Conservation (phyloP, 2,113 vertebrate species). For the Hydrochoerus hydrochaeris region DNA sequence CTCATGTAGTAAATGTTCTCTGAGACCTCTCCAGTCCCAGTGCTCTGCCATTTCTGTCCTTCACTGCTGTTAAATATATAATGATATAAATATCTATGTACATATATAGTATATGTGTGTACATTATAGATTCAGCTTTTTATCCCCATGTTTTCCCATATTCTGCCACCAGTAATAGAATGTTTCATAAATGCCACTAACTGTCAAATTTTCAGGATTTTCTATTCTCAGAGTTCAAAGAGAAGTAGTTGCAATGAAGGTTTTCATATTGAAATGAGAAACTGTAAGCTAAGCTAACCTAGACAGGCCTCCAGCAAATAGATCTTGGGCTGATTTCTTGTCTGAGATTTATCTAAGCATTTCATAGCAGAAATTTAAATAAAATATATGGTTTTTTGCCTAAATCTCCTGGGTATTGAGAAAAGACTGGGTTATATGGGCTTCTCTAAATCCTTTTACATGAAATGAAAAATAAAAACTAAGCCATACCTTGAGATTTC, state of each 20-base stretch:
- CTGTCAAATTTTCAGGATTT: slow-evolving; percentile 38
- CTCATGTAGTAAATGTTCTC: rapidly evolving
- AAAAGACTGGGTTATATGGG: not conserved
- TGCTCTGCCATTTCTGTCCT: not conserved
- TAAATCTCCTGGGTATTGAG: not conserved
- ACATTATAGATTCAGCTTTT: not conserved
- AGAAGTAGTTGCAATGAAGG: not conserved
- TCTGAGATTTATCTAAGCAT: slow-evolving; percentile 10
- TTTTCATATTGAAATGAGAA: slow-evolving; percentile 10
- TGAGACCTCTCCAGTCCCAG: not conserved
- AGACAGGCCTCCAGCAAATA: slow-evolving; percentile 16
- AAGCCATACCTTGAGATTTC: rapidly evolving
- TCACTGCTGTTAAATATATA: not conserved
- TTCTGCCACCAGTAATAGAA: slow-evolving; percentile 40
- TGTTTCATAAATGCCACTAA: slow-evolving; percentile 50
- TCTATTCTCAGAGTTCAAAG: slow-evolving; percentile 36
- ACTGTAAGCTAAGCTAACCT: not conserved
- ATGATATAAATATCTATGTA: not conserved
- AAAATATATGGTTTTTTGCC: not conserved
- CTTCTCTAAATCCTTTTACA: not conserved
- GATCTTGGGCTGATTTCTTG: not conserved
- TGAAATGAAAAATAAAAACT: rapidly evolving
- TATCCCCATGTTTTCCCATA: not conserved
- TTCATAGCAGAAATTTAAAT: not conserved
- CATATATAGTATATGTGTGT: not conserved